phyloP scores from a whole-genome alignment of 2,797 vertebrate species.

The Macroramphosus scolopax region DNA sequence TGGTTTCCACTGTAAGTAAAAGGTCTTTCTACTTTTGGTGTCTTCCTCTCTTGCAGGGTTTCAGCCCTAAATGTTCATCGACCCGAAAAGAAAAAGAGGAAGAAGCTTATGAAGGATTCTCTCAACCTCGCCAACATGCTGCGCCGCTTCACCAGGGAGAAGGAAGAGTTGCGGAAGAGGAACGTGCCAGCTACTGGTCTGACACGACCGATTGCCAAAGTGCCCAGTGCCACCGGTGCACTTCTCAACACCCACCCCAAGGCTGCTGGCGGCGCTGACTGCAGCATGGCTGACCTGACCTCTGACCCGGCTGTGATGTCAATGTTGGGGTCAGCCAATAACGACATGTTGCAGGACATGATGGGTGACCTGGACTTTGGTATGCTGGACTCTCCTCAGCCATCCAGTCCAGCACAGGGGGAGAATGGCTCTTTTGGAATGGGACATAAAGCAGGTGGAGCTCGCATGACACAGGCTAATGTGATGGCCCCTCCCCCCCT shows the following conservation, averaged over 20 bases:
- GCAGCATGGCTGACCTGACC: slow-evolving; percentile 66
- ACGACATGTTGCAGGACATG: slow-evolving; percentile 92
- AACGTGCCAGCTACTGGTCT: slow-evolving; percentile 38
- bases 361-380: slow-evolving; percentile 93
- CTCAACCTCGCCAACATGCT: slow-evolving; percentile 93
- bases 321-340: slow-evolving; percentile 88
- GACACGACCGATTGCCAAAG: slow-evolving; percentile 58
- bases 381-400: slow-evolving; percentile 89
- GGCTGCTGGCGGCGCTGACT: slow-evolving; percentile 51
- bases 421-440: slow-evolving; percentile 70
- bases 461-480: slow-evolving; percentile 56
- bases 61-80: slow-evolving; percentile 88
- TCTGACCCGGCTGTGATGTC: slow-evolving; percentile 88
- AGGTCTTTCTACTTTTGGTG: too few species aligned
- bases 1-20: too few species aligned
- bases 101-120: slow-evolving; percentile 94
- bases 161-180: slow-evolving; percentile 89
- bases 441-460: slow-evolving; percentile 47
- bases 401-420: slow-evolving; percentile 84
- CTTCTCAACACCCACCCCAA: slow-evolving; percentile 71
- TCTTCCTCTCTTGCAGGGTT: slow-evolving; percentile 73
- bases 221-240: slow-evolving; percentile 50
- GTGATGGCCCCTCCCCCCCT: slow-evolving; percentile 84
- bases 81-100: slow-evolving; percentile 96
- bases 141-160: slow-evolving; percentile 92